A percentile compares a stretch with the other conserved stretches of the same genome.
These are phyloP conservation scores for Anguilla pacifica DNA, from an alignment of 2,797 vertebrate species.

Conservation along the genomic window DNA sequence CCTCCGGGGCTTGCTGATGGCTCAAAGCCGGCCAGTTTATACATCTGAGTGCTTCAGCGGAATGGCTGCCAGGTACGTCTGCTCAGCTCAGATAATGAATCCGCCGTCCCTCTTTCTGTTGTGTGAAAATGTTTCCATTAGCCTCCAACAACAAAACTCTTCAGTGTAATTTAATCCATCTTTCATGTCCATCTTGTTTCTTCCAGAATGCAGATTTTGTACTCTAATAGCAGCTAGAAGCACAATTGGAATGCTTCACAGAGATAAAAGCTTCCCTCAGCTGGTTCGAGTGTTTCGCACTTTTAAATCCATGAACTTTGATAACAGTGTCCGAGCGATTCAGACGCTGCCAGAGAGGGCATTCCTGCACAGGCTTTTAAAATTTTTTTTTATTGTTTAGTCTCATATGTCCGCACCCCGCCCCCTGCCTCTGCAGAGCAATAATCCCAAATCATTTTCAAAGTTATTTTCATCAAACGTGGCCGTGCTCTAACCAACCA, in stretches of 20 bases:
- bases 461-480: constrained; percentile 62
- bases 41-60: constrained; percentile 71
- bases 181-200: constrained; percentile 83
- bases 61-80: constrained; percentile 79
- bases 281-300: constrained; percentile 72
- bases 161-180: constrained; percentile 79
- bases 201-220: constrained; percentile 80
- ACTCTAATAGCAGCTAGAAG: constrained; percentile 64
- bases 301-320: constrained; percentile 72
- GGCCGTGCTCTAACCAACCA: constrained; percentile 51
- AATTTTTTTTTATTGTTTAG: constrained; percentile 27
- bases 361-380: not conserved
- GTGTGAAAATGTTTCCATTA: constrained; percentile 82
- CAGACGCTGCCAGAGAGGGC: not conserved
- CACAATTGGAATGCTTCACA: constrained; percentile 67
- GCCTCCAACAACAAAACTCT: constrained; percentile 79
- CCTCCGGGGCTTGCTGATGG: constrained; percentile 72
- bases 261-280: constrained; percentile 72
- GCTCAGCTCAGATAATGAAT: constrained; percentile 79
- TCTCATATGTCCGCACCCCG: not conserved
- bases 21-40: constrained; percentile 67
- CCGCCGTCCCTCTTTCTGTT: constrained; percentile 72
- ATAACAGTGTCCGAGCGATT: constrained; percentile 21
- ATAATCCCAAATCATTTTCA: constrained; percentile 40
- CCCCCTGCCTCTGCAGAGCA: constrained; percentile 17